These are phyloP conservation scores for Zaprionus ornatus DNA, from an alignment of 1,140 invertebrate species.

Conservation along the genomic window DNA sequence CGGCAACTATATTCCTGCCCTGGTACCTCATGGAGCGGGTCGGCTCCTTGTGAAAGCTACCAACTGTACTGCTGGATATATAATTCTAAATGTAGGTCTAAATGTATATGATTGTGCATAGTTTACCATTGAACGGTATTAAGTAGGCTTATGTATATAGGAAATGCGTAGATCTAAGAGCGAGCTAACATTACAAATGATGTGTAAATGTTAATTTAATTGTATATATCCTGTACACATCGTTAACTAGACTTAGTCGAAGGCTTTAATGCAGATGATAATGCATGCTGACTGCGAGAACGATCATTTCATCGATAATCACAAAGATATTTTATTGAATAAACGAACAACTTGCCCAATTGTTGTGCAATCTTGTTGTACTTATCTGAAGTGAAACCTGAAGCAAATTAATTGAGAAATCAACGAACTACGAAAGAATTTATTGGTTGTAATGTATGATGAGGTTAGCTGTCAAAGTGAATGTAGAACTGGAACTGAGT, in stretches of 20 bases:
- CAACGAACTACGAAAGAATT: not conserved
- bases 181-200: conserved; percentile 22
- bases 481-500: not conserved
- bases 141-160: conserved; percentile 68
- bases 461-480: not conserved
- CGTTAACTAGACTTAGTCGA: conserved; percentile 53
- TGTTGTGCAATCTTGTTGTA: not conserved
- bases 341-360: conserved; percentile 37
- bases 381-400: not conserved
- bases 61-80: not conserved
- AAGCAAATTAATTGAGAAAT: not conserved
- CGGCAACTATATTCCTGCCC: conserved; percentile 84
- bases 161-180: conserved; percentile 54
- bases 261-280: conserved; percentile 32
- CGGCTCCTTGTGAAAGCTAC: conserved; percentile 48
- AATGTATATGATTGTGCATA: conserved; percentile 13
- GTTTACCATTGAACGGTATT: conserved; percentile 60
- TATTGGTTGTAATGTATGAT: not conserved
- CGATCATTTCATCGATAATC: conserved; percentile 41
- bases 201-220: conserved; percentile 55
- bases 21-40: conserved; percentile 84
- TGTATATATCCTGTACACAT: conserved; percentile 30
- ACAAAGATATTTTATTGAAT: conserved; percentile 58
- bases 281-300: conserved; percentile 36
- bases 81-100: conserved; percentile 13